Base-by-base conservation (phyloP, 2,797 vertebrate genomes). In the Psittacula echo region DNA sequence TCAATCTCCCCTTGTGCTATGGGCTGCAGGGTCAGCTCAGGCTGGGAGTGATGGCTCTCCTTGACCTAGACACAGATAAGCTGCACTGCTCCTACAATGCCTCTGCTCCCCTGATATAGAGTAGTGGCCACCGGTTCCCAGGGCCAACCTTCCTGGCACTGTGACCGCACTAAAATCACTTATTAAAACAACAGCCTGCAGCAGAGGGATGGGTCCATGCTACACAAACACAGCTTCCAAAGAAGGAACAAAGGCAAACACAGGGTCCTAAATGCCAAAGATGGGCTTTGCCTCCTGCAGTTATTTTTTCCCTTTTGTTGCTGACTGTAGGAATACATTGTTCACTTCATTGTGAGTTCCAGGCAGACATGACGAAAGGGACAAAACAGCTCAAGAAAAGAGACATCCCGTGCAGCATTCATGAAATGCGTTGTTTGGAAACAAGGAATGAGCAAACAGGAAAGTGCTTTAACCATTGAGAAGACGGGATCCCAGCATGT, bases 381-480 rank as follows among this genome's bases (percentile, higher is more conserved):
- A 94, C 96, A 75, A 70, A 56, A 32, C 68, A 93, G 95, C 88
- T 94, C 54, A 20, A 58, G 73, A 47, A 26, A 37, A 83, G 95
- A 90, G 95, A 90, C 89, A 2, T 83, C 94, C 91, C 84, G 64
- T 93, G 94, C 90, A 17, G 91, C 47, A 24, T 24, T 89, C 53
- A 9, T 65, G 83, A 78, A 77, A 44, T 13, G 67, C 4, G 0
- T 39, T 90, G 79, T 84, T 94, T 94, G 85, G 95, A 93, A 93
- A 87, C 85, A 50, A 45, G 89, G 92, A 93, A 51, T 5, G 64
- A 89, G 93, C 91, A 95, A 97, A 97, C 95, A 97, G 97, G 95
- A 97, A 97, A 87, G 70, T 10, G 11, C 79, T 85, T 95, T 93
- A 95, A 90, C 90, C 87, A 24, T 64, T n/a, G 81, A 70, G 84